A percentile compares a stretch with the other conserved stretches of the same genome.
These are phyloP conservation scores for Gopherus flavomarginatus DNA, from an alignment of 2,113 vertebrate genomes.

Conservation along the genomic window DNA sequence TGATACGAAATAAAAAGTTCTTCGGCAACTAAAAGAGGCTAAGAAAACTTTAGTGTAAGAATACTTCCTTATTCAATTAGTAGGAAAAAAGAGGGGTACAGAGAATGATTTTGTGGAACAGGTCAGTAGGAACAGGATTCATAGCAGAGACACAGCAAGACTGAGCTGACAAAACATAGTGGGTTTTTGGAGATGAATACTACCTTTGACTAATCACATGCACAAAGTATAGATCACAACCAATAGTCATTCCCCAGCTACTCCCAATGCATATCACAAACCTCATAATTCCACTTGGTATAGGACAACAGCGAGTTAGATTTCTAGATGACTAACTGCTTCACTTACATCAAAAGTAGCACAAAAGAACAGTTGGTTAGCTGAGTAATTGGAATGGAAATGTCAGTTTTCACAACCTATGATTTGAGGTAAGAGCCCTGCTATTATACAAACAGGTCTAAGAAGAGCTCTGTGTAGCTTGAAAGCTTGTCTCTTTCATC, in stretches of 20 bases:
- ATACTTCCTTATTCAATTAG: background rate
- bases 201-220: slow-evolving; percentile 32
- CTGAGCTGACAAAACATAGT: slow-evolving; percentile 32
- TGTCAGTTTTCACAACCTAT: slow-evolving; percentile 71
- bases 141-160: slow-evolving; percentile 19
- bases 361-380: slow-evolving; percentile 51
- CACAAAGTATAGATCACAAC: slow-evolving; percentile 10
- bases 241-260: slow-evolving; percentile 49
- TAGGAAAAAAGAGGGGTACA: background rate
- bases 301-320: slow-evolving; percentile 69
- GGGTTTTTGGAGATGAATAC: background rate
- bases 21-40: slow-evolving; percentile 29
- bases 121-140: background rate
- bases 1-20: background rate
- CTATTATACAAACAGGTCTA: slow-evolving; percentile 4
- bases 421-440: slow-evolving; percentile 75
- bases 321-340: slow-evolving; percentile 61
- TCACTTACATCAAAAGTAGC: slow-evolving; percentile 59
- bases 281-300: slow-evolving; percentile 52
- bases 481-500: background rate
- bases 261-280: slow-evolving; percentile 56
- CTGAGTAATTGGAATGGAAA: slow-evolving; percentile 74
- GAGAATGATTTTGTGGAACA: background rate
- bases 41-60: slow-evolving; percentile 23
- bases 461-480: background rate